These are phyloP conservation scores for Seladonia tumulorum DNA, from an alignment of 2,888 invertebrate genomes.

Conservation along the genomic window DNA sequence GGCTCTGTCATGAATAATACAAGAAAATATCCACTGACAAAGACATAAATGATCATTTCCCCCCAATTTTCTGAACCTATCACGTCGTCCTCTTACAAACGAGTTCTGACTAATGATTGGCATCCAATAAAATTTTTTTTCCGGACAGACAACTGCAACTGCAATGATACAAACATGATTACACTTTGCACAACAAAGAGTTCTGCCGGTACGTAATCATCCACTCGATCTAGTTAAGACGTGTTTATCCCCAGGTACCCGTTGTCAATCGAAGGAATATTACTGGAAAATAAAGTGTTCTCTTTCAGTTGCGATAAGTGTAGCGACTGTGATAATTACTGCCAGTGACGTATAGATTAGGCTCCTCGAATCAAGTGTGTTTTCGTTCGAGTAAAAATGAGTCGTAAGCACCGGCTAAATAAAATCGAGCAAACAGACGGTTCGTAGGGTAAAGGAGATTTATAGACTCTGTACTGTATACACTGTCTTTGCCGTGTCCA, in stretches of 20 bases:
- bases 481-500: constrained; percentile 5
- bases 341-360: background rate
- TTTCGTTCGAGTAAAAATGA: background rate
- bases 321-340: background rate
- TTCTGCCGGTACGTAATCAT: background rate
- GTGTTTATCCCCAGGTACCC: background rate
- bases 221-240: background rate
- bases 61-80: no score
- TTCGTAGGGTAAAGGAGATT: background rate
- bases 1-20: background rate
- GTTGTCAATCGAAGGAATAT: background rate
- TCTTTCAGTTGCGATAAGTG: background rate
- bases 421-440: background rate
- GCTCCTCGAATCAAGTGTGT: background rate
- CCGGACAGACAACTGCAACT: background rate
- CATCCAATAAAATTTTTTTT: background rate
- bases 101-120: background rate
- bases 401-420: background rate
- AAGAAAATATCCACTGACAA: background rate
- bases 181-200: background rate
- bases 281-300: background rate
- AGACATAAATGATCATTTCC: no score
- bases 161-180: background rate
- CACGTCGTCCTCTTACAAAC: no score
- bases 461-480: background rate